Conservation (phyloP, 1,140 invertebrate genomes). For the Oedothorax gibbosus region DNA sequence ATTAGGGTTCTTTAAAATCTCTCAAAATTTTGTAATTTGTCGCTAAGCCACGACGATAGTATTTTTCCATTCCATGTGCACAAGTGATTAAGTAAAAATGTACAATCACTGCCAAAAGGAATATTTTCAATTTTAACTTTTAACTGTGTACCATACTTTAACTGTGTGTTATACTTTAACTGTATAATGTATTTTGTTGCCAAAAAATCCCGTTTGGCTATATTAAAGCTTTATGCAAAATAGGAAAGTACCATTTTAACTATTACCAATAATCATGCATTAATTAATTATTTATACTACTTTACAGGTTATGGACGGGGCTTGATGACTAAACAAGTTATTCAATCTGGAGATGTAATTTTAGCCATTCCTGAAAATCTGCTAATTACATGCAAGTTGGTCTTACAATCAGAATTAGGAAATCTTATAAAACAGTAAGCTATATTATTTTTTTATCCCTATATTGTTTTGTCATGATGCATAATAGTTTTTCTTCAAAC, state of each 20-base stretch:
- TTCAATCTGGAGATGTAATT: conserved; percentile 71
- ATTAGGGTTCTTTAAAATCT: too few species aligned
- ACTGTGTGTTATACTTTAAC: too few species aligned
- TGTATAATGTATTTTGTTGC: too few species aligned
- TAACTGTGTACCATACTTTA: too few species aligned
- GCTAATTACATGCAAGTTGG: conserved; percentile 73
- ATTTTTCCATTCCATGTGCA: too few species aligned
- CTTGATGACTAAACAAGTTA: conserved; percentile 72
- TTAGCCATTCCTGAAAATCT: conserved; percentile 73
- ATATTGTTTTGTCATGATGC: not conserved
- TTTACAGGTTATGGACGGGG: conserved; percentile 74
- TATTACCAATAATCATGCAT: not conserved
- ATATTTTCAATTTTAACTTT: too few species aligned
- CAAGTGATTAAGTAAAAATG: too few species aligned
- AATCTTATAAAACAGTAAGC: conserved; percentile 45
- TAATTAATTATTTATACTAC: not conserved
- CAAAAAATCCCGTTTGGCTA: too few species aligned
- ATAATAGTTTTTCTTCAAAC: not conserved
- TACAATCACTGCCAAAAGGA: too few species aligned
- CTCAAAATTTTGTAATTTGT: too few species aligned
- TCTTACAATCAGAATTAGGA: conserved; percentile 65
- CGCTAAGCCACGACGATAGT: too few species aligned
- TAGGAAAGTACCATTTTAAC: not conserved
- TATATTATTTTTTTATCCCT: conserved; percentile 18
- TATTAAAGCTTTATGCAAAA: not conserved